Percentiles rank a stretch among this genome's conserved stretches.
These are phyloP conservation scores for Catamblyrhynchus diadema DNA, from an alignment of 2,797 vertebrate genomes.

Conservation along the genomic window DNA sequence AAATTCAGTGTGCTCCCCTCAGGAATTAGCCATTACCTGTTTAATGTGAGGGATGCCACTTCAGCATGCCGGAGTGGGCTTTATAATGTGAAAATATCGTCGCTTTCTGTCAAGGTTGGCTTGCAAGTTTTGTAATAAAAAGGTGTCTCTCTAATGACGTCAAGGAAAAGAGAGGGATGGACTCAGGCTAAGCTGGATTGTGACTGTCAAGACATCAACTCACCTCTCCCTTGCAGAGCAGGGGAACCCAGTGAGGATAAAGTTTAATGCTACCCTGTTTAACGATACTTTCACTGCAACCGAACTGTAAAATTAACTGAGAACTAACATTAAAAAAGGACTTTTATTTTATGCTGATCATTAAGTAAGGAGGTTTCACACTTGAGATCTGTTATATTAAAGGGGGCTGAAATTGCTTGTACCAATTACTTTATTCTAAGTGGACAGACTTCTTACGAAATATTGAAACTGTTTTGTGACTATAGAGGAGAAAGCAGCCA, in stretches of 20 bases:
- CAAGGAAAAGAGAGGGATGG: not conserved
- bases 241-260: not conserved
- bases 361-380: slow-evolving; percentile 68
- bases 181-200: accelerated
- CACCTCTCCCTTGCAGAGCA: not conserved
- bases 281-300: slow-evolving; percentile 57
- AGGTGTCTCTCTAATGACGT: not conserved
- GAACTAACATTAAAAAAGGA: slow-evolving; percentile 65
- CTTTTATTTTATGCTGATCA: slow-evolving; percentile 70
- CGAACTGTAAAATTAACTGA: slow-evolving; percentile 68
- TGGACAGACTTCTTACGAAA: not conserved
- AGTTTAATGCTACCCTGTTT: slow-evolving; percentile 10
- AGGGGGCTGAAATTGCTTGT: slow-evolving; percentile 54
- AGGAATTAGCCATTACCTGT: not conserved
- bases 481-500: not conserved
- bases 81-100: accelerated
- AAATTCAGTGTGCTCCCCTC: accelerated
- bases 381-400: slow-evolving; percentile 63
- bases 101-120: not conserved
- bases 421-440: slow-evolving; percentile 63
- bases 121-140: not conserved
- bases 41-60: not conserved
- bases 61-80: accelerated
- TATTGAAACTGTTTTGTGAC: not conserved
- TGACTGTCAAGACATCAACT: not conserved